A percentile compares a stretch with the other conserved stretches of the same genome.
phyloP scores from a whole-genome alignment of 2,888 invertebrate species.

The Clusia tigrina region DNA sequence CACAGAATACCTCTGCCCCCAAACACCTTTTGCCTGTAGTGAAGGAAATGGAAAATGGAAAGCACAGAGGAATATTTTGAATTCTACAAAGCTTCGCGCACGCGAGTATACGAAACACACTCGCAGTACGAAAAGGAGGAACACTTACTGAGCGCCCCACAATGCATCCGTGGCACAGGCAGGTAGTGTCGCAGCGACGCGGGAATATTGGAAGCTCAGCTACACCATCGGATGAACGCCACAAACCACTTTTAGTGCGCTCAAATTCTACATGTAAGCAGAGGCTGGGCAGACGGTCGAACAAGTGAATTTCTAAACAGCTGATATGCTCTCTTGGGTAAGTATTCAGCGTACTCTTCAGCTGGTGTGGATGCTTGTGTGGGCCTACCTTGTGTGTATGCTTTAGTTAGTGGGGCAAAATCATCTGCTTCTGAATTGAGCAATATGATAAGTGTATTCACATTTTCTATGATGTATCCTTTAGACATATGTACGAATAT shows the following conservation, averaged over 20 bases:
- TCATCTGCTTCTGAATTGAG: too few relatives aligned
- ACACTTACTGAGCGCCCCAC: neutral
- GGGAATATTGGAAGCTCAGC: neutral
- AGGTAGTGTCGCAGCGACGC: neutral
- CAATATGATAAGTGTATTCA: too few relatives aligned
- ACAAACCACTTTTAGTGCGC: constrained; percentile 14
- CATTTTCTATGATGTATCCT: too few relatives aligned
- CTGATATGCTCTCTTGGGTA: too few relatives aligned
- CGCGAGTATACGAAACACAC: neutral
- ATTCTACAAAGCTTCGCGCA: neutral
- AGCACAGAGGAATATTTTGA: neutral
- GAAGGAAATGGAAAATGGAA: neutral
- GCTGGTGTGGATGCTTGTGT: too few relatives aligned
- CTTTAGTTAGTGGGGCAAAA: too few relatives aligned
- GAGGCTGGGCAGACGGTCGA: too few relatives aligned
- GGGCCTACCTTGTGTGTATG: too few relatives aligned
- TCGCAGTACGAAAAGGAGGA: neutral
- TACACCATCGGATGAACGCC: constrained; percentile 23
- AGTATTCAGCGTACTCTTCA: too few relatives aligned
- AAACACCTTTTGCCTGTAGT: neutral
- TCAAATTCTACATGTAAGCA: constrained; percentile 12
- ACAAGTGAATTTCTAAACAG: too few relatives aligned
- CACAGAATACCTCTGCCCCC: neutral
- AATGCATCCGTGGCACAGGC: too few relatives aligned
- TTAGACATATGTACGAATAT: too few relatives aligned